Percentiles rank a stretch among this genome's conserved stretches.
Evolutionary conservation across 1,140 invertebrate species (phyloP).

Genomic region (Solenopsis invicta): DNA sequence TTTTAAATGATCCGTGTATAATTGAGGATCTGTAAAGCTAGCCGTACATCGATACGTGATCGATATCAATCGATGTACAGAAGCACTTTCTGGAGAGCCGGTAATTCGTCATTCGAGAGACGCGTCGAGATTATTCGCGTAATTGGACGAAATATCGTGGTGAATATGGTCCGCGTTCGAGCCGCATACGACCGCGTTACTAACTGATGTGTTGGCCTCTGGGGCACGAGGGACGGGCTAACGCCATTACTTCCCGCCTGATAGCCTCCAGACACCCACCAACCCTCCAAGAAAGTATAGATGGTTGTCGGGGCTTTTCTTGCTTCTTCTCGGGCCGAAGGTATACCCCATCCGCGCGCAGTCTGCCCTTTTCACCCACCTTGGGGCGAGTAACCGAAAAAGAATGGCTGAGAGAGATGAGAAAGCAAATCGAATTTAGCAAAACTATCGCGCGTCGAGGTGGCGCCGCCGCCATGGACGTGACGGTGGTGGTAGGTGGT

Average conservation of each 20-base stretch:
- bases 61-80: slow-evolving; percentile 49
- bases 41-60: slow-evolving; percentile 45
- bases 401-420: slow-evolving; percentile 65
- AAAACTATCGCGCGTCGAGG: slow-evolving; percentile 71
- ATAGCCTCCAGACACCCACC: slow-evolving; percentile 76
- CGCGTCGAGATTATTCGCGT: slow-evolving; percentile 72
- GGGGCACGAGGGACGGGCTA: slow-evolving; percentile 68
- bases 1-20: not conserved
- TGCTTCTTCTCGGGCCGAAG: slow-evolving; percentile 8
- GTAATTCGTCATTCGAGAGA: slow-evolving; percentile 61
- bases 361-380: slow-evolving; percentile 4
- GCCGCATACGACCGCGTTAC: slow-evolving; percentile 66
- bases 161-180: slow-evolving; percentile 62
- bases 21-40: slow-evolving; percentile 36
- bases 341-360: slow-evolving; percentile 5
- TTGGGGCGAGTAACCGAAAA: slow-evolving; percentile 22
- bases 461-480: slow-evolving; percentile 25
- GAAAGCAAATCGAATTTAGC: slow-evolving; percentile 79
- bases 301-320: slow-evolving; percentile 58
- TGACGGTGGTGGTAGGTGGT: slow-evolving; percentile 21
- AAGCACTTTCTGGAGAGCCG: slow-evolving; percentile 3
- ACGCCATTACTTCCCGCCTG: slow-evolving; percentile 74
- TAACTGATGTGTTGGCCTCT: slow-evolving; percentile 79
- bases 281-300: slow-evolving; percentile 51
- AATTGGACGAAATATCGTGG: slow-evolving; percentile 78